These are phyloP conservation scores for Chrysochloris asiatica DNA, from an alignment of 2,113 vertebrate genomes.

Conservation along the genomic window DNA sequence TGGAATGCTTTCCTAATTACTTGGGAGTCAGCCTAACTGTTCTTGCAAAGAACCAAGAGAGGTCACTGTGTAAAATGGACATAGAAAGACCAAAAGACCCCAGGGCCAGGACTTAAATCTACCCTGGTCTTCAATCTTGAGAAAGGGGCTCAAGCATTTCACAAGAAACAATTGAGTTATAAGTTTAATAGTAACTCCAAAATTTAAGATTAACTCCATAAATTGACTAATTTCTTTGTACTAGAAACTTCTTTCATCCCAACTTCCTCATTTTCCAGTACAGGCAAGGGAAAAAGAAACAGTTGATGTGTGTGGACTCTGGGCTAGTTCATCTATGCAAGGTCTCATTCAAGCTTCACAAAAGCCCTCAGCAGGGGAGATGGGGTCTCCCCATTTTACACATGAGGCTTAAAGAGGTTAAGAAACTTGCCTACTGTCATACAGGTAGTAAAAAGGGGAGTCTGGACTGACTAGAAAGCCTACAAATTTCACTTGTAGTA, in stretches of 20 bases:
- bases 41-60: constrained; percentile 72
- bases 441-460: not conserved
- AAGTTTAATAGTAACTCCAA: not conserved
- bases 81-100: not conserved
- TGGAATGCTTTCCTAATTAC: constrained; percentile 66
- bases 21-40: constrained; percentile 59
- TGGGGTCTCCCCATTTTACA: not conserved
- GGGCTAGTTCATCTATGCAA: not conserved
- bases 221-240: not conserved
- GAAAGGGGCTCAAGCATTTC: not conserved
- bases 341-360: not conserved
- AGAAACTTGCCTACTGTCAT: not conserved
- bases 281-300: not conserved
- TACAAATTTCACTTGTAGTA: not conserved
- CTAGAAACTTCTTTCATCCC: not conserved
- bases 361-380: not conserved
- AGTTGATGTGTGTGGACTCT: not conserved
- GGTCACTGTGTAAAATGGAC: constrained; percentile 60
- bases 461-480: not conserved
- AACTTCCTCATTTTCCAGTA: not conserved
- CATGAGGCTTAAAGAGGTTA: not conserved
- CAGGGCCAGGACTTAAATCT: not conserved
- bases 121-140: not conserved
- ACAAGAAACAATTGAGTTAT: not conserved
- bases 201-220: not conserved